phyloP scores from a whole-genome alignment of 2,888 invertebrate species.

The Adelphocoris suturalis region DNA sequence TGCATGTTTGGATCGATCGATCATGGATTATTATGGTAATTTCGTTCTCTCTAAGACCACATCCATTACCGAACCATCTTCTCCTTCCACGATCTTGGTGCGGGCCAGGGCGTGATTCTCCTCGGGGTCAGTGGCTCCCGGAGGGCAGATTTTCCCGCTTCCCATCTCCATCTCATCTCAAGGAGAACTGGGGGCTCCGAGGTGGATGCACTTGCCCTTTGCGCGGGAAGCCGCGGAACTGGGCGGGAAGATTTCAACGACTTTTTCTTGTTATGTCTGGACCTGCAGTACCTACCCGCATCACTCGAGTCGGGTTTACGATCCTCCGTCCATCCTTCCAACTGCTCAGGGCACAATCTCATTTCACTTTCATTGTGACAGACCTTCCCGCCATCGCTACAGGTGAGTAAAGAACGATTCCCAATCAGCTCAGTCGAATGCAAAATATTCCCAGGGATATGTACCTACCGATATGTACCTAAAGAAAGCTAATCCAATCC shows the following conservation, averaged over 20 bases:
- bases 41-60: neutral
- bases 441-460: too few relatives aligned
- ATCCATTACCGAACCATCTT: neutral
- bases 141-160: neutral
- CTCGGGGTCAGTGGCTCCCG: constrained; percentile 16
- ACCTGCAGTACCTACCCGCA: neutral
- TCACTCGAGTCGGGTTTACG: neutral
- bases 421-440: too few relatives aligned
- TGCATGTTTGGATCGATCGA: neutral
- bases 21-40: neutral
- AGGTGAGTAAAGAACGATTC: too few relatives aligned
- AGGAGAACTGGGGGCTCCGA: neutral
- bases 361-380: constrained; percentile 1
- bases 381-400: neutral
- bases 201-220: constrained; percentile 32
- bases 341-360: neutral
- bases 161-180: neutral
- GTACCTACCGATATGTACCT: too few relatives aligned
- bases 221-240: constrained; percentile 6
- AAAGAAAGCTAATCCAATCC: too few relatives aligned
- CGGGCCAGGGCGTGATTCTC: constrained; percentile 1
- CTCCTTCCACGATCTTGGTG: neutral
- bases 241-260: constrained; percentile 21
- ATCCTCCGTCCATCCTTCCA: neutral
- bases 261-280: constrained; percentile 42